Evolutionary conservation across 2,888 invertebrate species (phyloP).

Genomic region (Idaea aversata): DNA sequence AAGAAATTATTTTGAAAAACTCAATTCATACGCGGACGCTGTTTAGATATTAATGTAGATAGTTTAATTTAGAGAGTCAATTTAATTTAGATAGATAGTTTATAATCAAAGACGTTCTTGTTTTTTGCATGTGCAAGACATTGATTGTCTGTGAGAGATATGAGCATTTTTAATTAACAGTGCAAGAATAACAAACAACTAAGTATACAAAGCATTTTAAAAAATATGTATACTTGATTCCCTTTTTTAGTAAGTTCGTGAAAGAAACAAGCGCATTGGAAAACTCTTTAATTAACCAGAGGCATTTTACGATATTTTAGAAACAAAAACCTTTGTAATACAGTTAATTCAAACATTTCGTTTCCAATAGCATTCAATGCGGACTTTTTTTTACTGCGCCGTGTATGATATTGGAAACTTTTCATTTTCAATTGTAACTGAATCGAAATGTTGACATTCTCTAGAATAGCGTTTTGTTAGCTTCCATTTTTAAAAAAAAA

Average conservation of each 20-base stretch:
- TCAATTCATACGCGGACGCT: too few relatives aligned
- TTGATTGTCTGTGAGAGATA: too few relatives aligned
- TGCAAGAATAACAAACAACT: too few relatives aligned
- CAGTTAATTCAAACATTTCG: conserved; percentile 12
- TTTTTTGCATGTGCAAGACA: too few relatives aligned
- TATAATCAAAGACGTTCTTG: too few relatives aligned
- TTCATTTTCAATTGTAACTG: conserved; percentile 29
- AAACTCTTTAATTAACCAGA: not conserved
- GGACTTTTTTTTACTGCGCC: conserved; percentile 15
- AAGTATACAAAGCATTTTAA: too few relatives aligned
- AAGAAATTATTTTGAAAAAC: too few relatives aligned
- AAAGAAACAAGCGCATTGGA: not conserved
- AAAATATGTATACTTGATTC: too few relatives aligned
- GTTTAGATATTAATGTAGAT: too few relatives aligned
- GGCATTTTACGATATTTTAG: not conserved
- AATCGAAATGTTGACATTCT: conserved; percentile 36
- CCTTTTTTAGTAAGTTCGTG: not conserved
- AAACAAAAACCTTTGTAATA: conserved; percentile 17
- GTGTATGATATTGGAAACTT: conserved; percentile 33
- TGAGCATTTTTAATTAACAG: too few relatives aligned
- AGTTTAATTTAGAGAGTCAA: too few relatives aligned
- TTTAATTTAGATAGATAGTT: too few relatives aligned
- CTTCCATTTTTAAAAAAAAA: conserved; percentile 9
- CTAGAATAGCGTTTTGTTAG: conserved; percentile 12
- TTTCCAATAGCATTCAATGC: conserved; percentile 2